Conservation (phyloP, 2,888 invertebrate species). For the Cyclophora punctaria region DNA sequence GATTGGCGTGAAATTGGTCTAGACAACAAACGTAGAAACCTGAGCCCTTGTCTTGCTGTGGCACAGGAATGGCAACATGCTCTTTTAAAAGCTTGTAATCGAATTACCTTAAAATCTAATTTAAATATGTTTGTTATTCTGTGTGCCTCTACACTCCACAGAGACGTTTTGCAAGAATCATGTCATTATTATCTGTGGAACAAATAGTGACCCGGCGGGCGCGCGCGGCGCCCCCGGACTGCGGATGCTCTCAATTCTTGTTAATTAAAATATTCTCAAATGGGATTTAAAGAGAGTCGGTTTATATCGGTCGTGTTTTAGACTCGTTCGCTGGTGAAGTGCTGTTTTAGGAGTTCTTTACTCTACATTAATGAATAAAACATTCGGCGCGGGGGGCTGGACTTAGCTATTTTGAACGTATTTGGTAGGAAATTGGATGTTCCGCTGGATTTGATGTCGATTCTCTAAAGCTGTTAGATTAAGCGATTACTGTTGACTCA, state of each 20-base stretch:
- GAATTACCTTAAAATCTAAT: too few species aligned
- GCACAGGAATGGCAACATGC: too few species aligned
- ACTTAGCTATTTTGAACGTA: constrained; percentile 1
- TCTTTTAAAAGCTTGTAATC: too few species aligned
- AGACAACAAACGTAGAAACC: too few species aligned
- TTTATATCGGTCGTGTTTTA: constrained; percentile 11
- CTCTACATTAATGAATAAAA: constrained; percentile 57
- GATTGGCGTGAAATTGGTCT: too few species aligned
- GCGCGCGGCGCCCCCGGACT: too few species aligned
- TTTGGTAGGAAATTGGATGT: constrained; percentile 8
- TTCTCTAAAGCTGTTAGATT: constrained; percentile 5
- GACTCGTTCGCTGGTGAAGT: constrained; percentile 30
- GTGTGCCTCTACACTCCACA: too few species aligned
- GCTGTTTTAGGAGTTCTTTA: constrained; percentile 54
- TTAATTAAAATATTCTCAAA: constrained; percentile 47
- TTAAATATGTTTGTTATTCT: too few species aligned
- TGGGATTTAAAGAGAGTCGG: constrained; percentile 49
- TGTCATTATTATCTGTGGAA: too few species aligned
- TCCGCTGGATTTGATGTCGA: constrained; percentile 1
- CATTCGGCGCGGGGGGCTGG: constrained; percentile 30
- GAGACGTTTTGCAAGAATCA: too few species aligned
- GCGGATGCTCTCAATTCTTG: neutral
- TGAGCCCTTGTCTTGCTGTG: too few species aligned
- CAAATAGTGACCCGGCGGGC: too few species aligned
- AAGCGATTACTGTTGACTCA: constrained; percentile 9